A percentile compares a stretch with the other conserved stretches of the same genome.
Evolutionary conservation across 2,113 vertebrate genomes (phyloP).

Genomic region (Dicerorhinus sumatrensis): DNA sequence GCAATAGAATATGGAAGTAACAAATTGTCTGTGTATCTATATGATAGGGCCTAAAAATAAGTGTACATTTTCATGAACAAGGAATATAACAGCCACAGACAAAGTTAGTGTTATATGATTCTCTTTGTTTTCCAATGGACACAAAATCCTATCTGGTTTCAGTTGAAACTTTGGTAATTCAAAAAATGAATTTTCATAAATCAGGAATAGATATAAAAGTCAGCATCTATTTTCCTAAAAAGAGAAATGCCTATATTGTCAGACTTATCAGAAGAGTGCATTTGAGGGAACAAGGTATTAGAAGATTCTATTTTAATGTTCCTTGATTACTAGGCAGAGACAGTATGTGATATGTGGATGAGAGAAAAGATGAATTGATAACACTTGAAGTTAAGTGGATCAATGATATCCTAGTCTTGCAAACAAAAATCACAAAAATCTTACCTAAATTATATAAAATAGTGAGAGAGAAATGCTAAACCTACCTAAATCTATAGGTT

Average conservation of each 20-base stretch:
- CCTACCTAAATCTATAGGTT: neutral
- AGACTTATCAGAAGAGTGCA: neutral
- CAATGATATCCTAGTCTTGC: neutral
- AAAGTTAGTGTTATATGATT: neutral
- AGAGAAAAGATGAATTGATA: neutral
- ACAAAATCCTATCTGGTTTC: neutral
- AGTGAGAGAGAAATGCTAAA: neutral
- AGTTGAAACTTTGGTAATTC: neutral
- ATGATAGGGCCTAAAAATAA: conserved; percentile 10
- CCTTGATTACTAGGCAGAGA: neutral
- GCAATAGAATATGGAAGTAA: neutral
- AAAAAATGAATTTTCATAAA: neutral
- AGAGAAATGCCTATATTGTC: neutral
- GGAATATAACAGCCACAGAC: neutral
- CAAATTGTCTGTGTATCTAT: neutral
- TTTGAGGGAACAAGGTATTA: neutral
- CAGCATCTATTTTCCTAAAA: neutral
- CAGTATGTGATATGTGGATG: neutral
- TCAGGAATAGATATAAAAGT: neutral
- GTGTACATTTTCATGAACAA: neutral
- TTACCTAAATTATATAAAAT: neutral
- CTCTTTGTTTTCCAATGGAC: neutral
- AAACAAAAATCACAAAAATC: neutral
- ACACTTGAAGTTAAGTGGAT: neutral
- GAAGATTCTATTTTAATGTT: neutral